A percentile compares a stretch with the other conserved stretches of the same genome.
Conservation (phyloP, 2,113 vertebrate genomes). For the Opisthocomus hoazin region DNA sequence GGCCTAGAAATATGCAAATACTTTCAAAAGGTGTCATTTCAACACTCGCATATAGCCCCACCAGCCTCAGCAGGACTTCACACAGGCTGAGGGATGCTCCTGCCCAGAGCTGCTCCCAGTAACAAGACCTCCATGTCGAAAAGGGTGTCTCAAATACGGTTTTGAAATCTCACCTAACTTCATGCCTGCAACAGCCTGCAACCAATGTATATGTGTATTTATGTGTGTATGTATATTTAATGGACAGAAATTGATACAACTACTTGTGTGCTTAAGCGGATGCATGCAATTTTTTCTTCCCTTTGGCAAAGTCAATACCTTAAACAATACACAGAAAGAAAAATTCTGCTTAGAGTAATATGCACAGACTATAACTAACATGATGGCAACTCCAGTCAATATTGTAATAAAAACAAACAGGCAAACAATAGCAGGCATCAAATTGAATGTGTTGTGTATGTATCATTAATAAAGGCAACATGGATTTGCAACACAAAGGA, state of each 20-base stretch:
- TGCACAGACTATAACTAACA: background rate
- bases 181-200: background rate
- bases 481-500: background rate
- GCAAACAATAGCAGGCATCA: background rate
- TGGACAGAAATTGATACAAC: background rate
- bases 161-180: background rate
- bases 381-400: background rate
- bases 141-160: background rate
- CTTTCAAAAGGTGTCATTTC: background rate
- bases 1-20: background rate
- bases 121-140: background rate
- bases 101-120: background rate
- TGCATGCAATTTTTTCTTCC: background rate
- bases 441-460: background rate
- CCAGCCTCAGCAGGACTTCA: background rate
- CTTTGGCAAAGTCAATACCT: slow-evolving; percentile 19
- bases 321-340: background rate
- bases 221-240: background rate
- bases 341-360: background rate
- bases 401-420: background rate
- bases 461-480: background rate
- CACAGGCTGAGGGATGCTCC: background rate
- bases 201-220: background rate
- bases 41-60: background rate
- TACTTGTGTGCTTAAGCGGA: background rate